Evolutionary conservation across 2,888 invertebrate species (phyloP).

Genomic region (Teleogryllus oceanicus): DNA sequence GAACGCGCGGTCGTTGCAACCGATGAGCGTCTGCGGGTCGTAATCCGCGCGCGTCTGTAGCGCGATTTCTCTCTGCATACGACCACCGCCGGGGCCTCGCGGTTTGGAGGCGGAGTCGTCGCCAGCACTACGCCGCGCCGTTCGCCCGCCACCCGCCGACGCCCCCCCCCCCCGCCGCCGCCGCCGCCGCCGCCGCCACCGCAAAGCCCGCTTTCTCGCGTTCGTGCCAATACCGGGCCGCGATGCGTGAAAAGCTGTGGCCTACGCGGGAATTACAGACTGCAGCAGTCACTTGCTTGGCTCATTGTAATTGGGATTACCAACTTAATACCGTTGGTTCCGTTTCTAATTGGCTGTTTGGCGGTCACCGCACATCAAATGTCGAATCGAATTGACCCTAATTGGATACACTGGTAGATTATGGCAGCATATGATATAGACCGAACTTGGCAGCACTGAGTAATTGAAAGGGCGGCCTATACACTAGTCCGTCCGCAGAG

Average conservation of each 20-base stretch:
- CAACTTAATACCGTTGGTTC: neutral
- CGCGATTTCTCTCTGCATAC: too few relatives aligned
- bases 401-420: conserved; percentile 2
- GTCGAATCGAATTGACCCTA: conserved; percentile 11
- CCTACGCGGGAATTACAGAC: neutral
- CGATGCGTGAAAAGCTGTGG: neutral
- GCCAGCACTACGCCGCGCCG: too few relatives aligned
- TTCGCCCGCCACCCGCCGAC: too few relatives aligned
- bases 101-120: too few relatives aligned
- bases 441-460: neutral
- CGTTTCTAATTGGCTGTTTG: conserved; percentile 11
- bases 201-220: neutral
- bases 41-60: too few relatives aligned
- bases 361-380: neutral
- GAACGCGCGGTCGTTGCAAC: neutral
- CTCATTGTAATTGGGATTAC: conserved; percentile 18
- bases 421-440: neutral
- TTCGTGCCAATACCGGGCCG: neutral
- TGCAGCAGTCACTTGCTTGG: neutral
- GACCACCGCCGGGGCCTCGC: too few relatives aligned
- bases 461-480: neutral
- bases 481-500: too few relatives aligned
- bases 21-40: too few relatives aligned
- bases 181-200: neutral
- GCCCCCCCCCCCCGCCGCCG: neutral